Conservation (phyloP, 2,888 invertebrate species). For the Caenorhabditis afra region DNA sequence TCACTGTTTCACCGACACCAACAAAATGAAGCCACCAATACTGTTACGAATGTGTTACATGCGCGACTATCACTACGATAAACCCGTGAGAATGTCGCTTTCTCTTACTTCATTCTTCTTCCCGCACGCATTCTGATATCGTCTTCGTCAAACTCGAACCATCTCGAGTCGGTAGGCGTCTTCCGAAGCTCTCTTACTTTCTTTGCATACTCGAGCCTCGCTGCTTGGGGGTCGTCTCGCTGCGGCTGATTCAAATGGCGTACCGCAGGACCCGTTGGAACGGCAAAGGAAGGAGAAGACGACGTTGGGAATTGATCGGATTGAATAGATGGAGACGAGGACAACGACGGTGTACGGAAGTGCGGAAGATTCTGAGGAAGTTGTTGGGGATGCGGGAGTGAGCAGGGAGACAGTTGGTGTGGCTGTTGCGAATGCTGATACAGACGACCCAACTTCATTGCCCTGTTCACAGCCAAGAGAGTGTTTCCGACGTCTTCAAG, state of each 20-base stretch:
- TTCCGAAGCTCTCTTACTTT: slow-evolving; percentile 3
- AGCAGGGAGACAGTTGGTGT: not conserved
- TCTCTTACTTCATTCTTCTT: slow-evolving; percentile 45
- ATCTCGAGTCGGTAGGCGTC: slow-evolving; percentile 39
- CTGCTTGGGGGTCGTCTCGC: not conserved
- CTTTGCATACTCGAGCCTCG: not conserved
- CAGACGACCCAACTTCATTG: slow-evolving; percentile 17
- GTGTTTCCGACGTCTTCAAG: slow-evolving; percentile 43
- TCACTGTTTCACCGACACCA: slow-evolving; percentile 38
- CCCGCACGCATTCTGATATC: slow-evolving; percentile 15
- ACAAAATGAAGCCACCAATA: not conserved
- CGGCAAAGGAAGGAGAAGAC: too few relatives aligned
- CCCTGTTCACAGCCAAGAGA: slow-evolving; percentile 35
- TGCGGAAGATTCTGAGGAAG: not conserved
- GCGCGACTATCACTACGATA: slow-evolving; percentile 4
- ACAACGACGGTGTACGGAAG: not conserved
- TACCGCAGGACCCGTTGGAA: not conserved
- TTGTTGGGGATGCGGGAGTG: not conserved
- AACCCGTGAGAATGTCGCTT: not conserved
- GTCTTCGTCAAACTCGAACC: slow-evolving; percentile 23
- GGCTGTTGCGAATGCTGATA: not conserved
- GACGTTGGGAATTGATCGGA: too few relatives aligned
- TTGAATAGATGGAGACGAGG: not conserved
- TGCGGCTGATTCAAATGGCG: not conserved
- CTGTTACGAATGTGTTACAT: not conserved